phyloP scores from a whole-genome alignment of 2,113 vertebrate genomes.

The Pollimyrus isidori region DNA sequence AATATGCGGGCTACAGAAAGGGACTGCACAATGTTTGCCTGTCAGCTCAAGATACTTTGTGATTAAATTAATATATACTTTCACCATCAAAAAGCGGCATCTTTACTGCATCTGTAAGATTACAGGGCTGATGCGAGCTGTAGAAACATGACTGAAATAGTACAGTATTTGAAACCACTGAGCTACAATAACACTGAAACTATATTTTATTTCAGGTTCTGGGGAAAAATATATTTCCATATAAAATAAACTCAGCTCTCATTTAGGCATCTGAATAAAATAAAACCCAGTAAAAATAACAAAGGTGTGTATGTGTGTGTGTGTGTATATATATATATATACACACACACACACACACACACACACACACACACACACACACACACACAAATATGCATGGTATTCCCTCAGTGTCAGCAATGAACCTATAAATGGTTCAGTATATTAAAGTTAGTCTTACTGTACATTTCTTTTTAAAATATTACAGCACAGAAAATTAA shows the following conservation, averaged over 20 bases:
- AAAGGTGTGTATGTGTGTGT: constrained; percentile 16
- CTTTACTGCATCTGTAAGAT: background rate
- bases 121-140: background rate
- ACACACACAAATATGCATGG: background rate
- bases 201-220: constrained; percentile 5
- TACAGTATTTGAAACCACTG: background rate
- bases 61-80: background rate
- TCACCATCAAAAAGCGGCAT: background rate
- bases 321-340: background rate
- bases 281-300: constrained; percentile 49
- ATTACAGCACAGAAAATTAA: constrained; percentile 29
- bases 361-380: background rate
- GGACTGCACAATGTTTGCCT: background rate
- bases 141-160: background rate
- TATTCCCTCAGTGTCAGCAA: background rate
- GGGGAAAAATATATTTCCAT: constrained; percentile 16
- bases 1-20: background rate
- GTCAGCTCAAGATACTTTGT: background rate
- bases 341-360: background rate
- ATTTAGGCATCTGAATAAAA: constrained; percentile 43
- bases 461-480: constrained; percentile 40
- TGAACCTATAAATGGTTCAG: background rate
- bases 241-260: constrained; percentile 42
- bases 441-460: constrained; percentile 17
- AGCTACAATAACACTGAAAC: background rate